Evolutionary conservation across 1,140 invertebrate species (phyloP).

Genomic region (Leptinotarsa texana): DNA sequence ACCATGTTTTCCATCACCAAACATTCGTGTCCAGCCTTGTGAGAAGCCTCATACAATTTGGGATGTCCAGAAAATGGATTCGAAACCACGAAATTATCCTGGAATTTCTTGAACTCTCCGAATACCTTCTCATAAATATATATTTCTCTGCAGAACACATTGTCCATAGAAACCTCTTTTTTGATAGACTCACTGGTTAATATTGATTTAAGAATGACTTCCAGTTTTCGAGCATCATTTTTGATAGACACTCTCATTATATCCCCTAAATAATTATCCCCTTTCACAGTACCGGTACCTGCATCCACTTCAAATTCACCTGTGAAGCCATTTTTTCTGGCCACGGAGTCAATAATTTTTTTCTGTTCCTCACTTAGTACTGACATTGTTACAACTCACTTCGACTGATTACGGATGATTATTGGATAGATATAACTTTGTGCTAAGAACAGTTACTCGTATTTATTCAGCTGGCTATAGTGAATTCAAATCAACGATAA

Average conservation of each 20-base stretch:
- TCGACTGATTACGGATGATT: background rate
- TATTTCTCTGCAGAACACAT: slow-evolving; percentile 42
- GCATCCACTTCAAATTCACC: slow-evolving; percentile 31
- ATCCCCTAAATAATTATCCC: slow-evolving; percentile 42
- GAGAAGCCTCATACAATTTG: slow-evolving; percentile 51
- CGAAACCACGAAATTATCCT: slow-evolving; percentile 30
- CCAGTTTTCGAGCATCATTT: slow-evolving; percentile 23
- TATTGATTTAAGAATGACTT: slow-evolving; percentile 41
- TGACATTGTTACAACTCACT: background rate
- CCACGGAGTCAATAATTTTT: background rate
- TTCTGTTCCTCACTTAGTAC: slow-evolving; percentile 24
- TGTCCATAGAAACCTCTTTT: slow-evolving; percentile 27
- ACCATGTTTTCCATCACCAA: slow-evolving; percentile 33
- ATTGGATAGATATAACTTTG: background rate
- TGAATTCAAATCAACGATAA: background rate
- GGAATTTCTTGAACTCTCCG: slow-evolving; percentile 33
- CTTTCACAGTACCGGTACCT: slow-evolving; percentile 36
- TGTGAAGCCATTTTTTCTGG: slow-evolving; percentile 22
- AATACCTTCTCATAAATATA: slow-evolving; percentile 39
- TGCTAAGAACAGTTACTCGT: background rate
- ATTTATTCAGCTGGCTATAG: background rate
- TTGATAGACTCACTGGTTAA: slow-evolving; percentile 28
- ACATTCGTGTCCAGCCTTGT: slow-evolving; percentile 55
- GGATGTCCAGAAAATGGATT: slow-evolving; percentile 42
- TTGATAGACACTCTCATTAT: slow-evolving; percentile 32